These are phyloP conservation scores for Alloscopus bannaensis DNA, from an alignment of 2,888 invertebrate species.

Conservation along the genomic window DNA sequence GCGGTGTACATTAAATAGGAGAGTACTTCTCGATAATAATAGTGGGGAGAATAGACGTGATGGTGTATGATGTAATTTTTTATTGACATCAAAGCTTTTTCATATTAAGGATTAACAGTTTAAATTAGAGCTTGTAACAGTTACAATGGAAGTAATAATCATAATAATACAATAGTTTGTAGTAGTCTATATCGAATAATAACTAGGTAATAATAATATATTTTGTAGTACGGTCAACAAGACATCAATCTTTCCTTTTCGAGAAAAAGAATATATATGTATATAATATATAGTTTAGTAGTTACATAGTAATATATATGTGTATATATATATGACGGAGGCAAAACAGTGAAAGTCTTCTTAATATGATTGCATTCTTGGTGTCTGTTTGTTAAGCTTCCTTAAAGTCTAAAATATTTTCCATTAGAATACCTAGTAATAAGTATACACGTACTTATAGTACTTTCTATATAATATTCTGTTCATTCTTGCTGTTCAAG, in stretches of 20 bases:
- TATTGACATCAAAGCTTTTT: constrained; percentile 54
- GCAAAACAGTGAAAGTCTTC: constrained; percentile 66
- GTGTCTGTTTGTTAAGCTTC: constrained; percentile 63
- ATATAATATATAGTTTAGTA: constrained; percentile 35
- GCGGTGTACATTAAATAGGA: background rate
- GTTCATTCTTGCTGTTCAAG: background rate
- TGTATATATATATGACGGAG: constrained; percentile 59
- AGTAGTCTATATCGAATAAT: constrained; percentile 26
- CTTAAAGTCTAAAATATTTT: constrained; percentile 30
- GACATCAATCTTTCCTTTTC: constrained; percentile 59
- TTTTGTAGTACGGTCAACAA: constrained; percentile 62
- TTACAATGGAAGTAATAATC: constrained; percentile 52
- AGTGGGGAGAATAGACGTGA: background rate
- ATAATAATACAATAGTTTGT: constrained; percentile 23
- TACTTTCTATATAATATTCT: constrained; percentile 37
- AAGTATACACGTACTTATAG: constrained; percentile 6
- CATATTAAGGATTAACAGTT: constrained; percentile 43
- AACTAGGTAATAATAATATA: constrained; percentile 22
- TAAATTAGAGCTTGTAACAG: constrained; percentile 51
- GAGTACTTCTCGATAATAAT: no score
- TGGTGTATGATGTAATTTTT: constrained; percentile 14
- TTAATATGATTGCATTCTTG: constrained; percentile 67
- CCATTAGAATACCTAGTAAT: background rate
- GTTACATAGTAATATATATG: no score
- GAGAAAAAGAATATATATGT: constrained; percentile 26